Evolutionary conservation across 2,888 invertebrate genomes (phyloP).

Genomic region (Epinotia ramella): DNA sequence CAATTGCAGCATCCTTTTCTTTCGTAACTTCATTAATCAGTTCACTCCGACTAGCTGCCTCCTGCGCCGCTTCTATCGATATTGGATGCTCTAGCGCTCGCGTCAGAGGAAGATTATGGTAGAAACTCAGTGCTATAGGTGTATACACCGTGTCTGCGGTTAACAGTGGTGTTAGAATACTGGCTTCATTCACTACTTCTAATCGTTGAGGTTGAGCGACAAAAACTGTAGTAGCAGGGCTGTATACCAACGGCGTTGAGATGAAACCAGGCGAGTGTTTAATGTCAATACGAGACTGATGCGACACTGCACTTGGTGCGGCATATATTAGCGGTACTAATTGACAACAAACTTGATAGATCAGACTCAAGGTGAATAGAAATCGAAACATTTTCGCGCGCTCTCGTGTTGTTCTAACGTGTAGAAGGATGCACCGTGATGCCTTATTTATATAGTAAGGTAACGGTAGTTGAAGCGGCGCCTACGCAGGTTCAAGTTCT

Average conservation of each 20-base stretch:
- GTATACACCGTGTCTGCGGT: constrained; percentile 61
- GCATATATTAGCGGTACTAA: constrained; percentile 69
- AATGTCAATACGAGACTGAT: constrained; percentile 84
- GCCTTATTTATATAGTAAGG: constrained; percentile 70
- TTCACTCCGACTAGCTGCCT: constrained; percentile 48
- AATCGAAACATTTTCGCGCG: constrained; percentile 66
- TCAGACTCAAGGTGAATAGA: constrained; percentile 59
- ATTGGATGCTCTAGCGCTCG: constrained; percentile 72
- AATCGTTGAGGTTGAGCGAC: constrained; percentile 52
- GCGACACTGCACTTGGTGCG: constrained; percentile 83
- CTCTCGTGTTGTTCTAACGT: constrained; percentile 43
- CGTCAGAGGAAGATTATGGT: constrained; percentile 70
- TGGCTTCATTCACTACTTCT: constrained; percentile 54
- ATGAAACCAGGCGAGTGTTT: constrained; percentile 64
- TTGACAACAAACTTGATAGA: constrained; percentile 61
- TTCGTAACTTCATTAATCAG: constrained; percentile 11
- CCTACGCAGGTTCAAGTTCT: constrained; percentile 75
- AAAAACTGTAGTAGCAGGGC: constrained; percentile 58
- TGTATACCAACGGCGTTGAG: constrained; percentile 66
- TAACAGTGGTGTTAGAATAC: constrained; percentile 57
- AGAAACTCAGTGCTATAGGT: constrained; percentile 71
- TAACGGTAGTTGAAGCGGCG: constrained; percentile 75
- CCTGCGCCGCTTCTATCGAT: constrained; percentile 62
- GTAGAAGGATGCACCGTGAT: constrained; percentile 58
- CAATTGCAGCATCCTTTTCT: constrained; percentile 10